phyloP scores from a whole-genome alignment of 2,888 invertebrate genomes.

The Tinea trinotella region DNA sequence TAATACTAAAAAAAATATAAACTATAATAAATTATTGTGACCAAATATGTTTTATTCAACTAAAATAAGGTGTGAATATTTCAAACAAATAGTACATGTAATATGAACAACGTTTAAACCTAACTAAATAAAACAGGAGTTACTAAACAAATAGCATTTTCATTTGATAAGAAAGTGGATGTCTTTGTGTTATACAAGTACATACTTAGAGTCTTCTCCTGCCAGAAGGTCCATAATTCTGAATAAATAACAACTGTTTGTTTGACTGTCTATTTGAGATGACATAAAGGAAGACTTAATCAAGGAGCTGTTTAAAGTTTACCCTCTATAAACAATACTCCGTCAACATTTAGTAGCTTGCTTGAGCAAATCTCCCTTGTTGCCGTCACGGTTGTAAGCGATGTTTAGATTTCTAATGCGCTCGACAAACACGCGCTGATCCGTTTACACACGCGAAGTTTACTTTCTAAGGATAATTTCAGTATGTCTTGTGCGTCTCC shows the following conservation, averaged over 20 bases:
- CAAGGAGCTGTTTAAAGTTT: slow-evolving; percentile 41
- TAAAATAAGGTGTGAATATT: too few species aligned
- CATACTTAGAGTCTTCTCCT: too few species aligned
- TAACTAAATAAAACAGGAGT: too few species aligned
- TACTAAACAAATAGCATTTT: too few species aligned
- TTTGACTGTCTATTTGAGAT: slow-evolving; percentile 11
- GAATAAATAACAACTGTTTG: neutral
- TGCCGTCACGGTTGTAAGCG: slow-evolving; percentile 28
- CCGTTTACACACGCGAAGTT: slow-evolving; percentile 33
- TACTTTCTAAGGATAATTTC: slow-evolving; percentile 15
- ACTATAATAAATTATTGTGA: too few species aligned
- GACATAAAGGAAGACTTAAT: slow-evolving; percentile 32
- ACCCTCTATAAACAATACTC: slow-evolving; percentile 45
- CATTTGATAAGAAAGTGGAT: too few species aligned
- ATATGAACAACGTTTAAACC: too few species aligned
- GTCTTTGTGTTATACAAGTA: too few species aligned
- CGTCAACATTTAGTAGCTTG: slow-evolving; percentile 39
- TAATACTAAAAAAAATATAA: too few species aligned
- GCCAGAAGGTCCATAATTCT: neutral
- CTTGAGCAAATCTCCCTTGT: slow-evolving; percentile 40
- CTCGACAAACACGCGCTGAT: slow-evolving; percentile 48
- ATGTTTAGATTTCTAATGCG: slow-evolving; percentile 54
- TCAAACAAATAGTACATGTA: too few species aligned
- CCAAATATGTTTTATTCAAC: too few species aligned
- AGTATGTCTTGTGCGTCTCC: neutral